These are phyloP conservation scores for Drosophila subpulchrella DNA, from an alignment of 1,140 invertebrate species.

Conservation along the genomic window DNA sequence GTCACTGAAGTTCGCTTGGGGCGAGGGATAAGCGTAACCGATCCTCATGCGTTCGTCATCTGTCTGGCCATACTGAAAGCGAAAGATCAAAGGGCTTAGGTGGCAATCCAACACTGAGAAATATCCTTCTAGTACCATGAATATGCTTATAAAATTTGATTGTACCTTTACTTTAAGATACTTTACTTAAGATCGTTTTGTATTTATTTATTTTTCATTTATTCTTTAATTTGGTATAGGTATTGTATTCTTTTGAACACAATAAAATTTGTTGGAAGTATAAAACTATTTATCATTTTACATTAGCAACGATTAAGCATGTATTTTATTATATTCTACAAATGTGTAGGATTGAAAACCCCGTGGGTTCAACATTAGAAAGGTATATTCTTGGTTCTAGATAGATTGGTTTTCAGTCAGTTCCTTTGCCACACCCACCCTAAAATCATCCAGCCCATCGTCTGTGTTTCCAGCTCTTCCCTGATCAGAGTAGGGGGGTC, in stretches of 20 bases:
- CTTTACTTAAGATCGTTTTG: background rate
- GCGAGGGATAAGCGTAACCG: conserved; percentile 67
- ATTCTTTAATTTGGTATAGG: too few species aligned
- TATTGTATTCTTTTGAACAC: too few species aligned
- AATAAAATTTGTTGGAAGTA: too few species aligned
- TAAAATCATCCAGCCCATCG: conserved; percentile 76
- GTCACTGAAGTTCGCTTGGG: conserved; percentile 67
- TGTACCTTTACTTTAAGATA: too few species aligned
- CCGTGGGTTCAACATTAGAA: too few species aligned
- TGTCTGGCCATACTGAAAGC: conserved; percentile 74
- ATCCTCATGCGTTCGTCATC: conserved; percentile 78
- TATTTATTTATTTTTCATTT: too few species aligned
- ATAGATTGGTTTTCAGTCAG: background rate
- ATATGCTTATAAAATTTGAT: background rate
- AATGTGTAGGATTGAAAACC: too few species aligned
- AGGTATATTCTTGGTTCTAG: background rate
- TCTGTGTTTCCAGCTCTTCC: conserved; percentile 43
- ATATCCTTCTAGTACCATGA: background rate
- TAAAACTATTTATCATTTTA: too few species aligned
- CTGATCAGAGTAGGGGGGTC: conserved; percentile 75
- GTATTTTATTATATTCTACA: too few species aligned
- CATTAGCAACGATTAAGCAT: too few species aligned
- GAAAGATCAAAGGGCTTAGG: conserved; percentile 6
- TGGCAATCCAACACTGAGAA: background rate
- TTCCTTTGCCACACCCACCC: conserved; percentile 56